Conservation (phyloP, 2,888 invertebrate genomes). For the Megaustenia siamemsis region DNA sequence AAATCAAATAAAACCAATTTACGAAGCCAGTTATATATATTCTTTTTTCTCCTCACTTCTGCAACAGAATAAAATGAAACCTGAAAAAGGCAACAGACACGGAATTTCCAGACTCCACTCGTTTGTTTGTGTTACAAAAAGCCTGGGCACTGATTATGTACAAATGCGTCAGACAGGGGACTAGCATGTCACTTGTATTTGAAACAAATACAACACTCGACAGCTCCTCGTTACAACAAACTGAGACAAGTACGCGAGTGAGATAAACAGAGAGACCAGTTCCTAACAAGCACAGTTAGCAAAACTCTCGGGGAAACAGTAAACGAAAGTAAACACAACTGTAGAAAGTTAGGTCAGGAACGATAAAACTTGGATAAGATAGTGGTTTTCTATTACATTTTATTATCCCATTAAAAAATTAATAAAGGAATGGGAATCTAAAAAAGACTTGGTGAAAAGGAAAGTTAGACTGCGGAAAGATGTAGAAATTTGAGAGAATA, state of each 20-base stretch:
- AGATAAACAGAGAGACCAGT: not conserved
- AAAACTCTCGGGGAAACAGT: not conserved
- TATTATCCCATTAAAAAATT: slow-evolving; percentile 26
- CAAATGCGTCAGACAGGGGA: not conserved
- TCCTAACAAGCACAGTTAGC: not conserved
- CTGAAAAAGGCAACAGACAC: too few relatives aligned
- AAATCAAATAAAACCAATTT: too few relatives aligned
- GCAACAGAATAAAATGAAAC: too few relatives aligned
- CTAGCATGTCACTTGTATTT: not conserved
- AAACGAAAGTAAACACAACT: not conserved
- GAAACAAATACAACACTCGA: slow-evolving; percentile 27
- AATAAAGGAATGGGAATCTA: not conserved
- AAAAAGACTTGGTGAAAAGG: too few relatives aligned
- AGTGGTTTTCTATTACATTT: slow-evolving; percentile 12
- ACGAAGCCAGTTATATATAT: too few relatives aligned
- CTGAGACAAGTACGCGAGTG: not conserved
- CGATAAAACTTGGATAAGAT: slow-evolving; percentile 28
- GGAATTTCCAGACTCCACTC: too few relatives aligned
- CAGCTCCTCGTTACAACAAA: not conserved
- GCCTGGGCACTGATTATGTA: not conserved
- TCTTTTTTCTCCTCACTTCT: too few relatives aligned
- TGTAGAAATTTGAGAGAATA: too few relatives aligned
- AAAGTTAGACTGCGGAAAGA: too few relatives aligned
- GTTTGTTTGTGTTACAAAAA: slow-evolving; percentile 1
- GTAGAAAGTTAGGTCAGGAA: not conserved